These are phyloP conservation scores for Drosophila austrosaltans DNA, from an alignment of 2,888 invertebrate species.

Conservation along the genomic window DNA sequence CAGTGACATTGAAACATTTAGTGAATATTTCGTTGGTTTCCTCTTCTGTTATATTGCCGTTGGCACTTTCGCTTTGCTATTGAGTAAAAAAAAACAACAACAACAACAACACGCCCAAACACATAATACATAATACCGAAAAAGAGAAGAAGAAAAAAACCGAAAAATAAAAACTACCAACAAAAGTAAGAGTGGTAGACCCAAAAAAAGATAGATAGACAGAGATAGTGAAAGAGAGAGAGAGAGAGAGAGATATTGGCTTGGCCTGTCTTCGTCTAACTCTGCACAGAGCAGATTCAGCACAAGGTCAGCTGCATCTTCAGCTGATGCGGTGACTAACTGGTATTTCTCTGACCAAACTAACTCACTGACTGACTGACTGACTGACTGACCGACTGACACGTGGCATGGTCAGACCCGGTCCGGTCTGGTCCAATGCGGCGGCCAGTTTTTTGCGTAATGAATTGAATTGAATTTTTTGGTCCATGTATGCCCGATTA, in stretches of 20 bases:
- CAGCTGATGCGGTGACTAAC: constrained; percentile 63
- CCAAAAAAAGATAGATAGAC: constrained; percentile 8
- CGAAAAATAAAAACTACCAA: background rate
- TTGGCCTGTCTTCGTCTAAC: constrained; percentile 31
- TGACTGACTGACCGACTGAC: constrained; percentile 26
- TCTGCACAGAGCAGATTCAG: constrained; percentile 58
- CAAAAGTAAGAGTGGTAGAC: constrained; percentile 21
- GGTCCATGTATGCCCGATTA: constrained; percentile 5
- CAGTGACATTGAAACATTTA: constrained; percentile 16
- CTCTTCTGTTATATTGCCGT: constrained; percentile 28
- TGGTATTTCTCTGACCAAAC: constrained; percentile 60
- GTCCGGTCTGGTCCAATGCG: background rate
- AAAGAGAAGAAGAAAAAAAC: background rate
- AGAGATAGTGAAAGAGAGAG: background rate
- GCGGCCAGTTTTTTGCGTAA: constrained; percentile 31
- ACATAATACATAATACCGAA: constrained; percentile 13
- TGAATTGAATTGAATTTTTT: constrained; percentile 18
- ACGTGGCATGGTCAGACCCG: constrained; percentile 40
- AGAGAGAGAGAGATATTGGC: background rate
- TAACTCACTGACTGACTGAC: constrained; percentile 13
- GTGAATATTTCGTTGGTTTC: background rate
- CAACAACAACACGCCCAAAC: constrained; percentile 7
- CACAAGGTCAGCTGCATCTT: constrained; percentile 78
- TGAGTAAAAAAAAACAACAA: background rate
- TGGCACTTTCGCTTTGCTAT: constrained; percentile 56